A percentile compares a stretch with the other conserved stretches of the same genome.
phyloP scores from a whole-genome alignment of 2,888 invertebrate species.

The Polia nebulosa region DNA sequence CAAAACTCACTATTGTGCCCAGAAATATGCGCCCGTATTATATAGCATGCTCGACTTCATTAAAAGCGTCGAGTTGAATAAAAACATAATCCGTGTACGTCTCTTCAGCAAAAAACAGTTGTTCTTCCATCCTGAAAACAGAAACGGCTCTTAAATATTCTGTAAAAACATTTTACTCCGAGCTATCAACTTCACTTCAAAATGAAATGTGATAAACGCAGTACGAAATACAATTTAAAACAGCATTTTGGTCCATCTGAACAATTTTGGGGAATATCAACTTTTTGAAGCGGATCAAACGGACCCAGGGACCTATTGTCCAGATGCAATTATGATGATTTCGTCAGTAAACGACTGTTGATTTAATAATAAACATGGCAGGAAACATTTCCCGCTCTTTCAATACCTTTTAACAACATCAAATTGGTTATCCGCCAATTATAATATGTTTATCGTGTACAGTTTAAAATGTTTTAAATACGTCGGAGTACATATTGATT shows the following conservation, averaged over 20 bases:
- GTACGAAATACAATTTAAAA: slow-evolving; percentile 48
- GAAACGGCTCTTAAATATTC: slow-evolving; percentile 26
- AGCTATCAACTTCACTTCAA: slow-evolving; percentile 35
- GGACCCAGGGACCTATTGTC: slow-evolving; percentile 51
- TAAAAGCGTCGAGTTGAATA: slow-evolving; percentile 22
- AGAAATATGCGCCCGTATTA: neutral
- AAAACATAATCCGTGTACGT: slow-evolving; percentile 17
- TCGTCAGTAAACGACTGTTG: slow-evolving; percentile 37
- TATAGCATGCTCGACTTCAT: neutral
- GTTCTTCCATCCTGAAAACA: slow-evolving; percentile 16
- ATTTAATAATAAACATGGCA: slow-evolving; percentile 45
- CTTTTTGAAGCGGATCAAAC: slow-evolving; percentile 60
- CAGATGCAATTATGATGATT: slow-evolving; percentile 59
- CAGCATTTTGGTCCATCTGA: slow-evolving; percentile 26
- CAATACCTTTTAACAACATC: slow-evolving; percentile 22
- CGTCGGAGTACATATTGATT: slow-evolving; percentile 32
- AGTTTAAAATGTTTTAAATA: slow-evolving; percentile 22
- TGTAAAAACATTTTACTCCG: slow-evolving; percentile 29
- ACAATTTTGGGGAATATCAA: slow-evolving; percentile 55
- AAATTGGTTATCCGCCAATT: slow-evolving; percentile 42
- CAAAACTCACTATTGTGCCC: neutral
- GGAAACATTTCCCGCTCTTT: slow-evolving; percentile 9
- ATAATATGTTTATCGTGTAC: slow-evolving; percentile 33
- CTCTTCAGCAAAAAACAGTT: slow-evolving; percentile 19
- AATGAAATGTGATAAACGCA: slow-evolving; percentile 36